Evolutionary conservation across 2,113 vertebrate species (phyloP), one percentile per base, ranked within the genome.

Genomic region (Diphyllodes magnificus): DNA sequence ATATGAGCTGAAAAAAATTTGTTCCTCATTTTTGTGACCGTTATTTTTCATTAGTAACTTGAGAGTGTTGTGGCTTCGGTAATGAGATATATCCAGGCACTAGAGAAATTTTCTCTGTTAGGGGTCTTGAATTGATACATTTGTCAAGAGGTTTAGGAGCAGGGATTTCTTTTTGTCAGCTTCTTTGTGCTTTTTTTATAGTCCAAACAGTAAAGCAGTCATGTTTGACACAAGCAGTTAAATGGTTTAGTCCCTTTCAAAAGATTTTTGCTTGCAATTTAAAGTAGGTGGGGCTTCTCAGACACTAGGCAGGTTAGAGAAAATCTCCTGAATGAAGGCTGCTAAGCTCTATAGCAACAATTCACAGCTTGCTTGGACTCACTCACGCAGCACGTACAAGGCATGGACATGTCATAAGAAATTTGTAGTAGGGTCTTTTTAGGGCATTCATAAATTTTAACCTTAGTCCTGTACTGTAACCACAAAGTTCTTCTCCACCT

Each of bases 351-450:
- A 16, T 44, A 64, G 21, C 39, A 24, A 4, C 4, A 40, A 10
- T 40, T 61, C 23, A 70, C 22, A 49, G 8, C 23, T 85, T 83
- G 15, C 20, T 81, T 47, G 10, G 19, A 19, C 31, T 54, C 30
- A 56, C 9, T 3, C 31, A 28, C 0, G 0, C 21, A 24, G 3
- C 21, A 56, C 3, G 12, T 51, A 64, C 3, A 24, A n/a, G 24
- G 30, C 18, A 27, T 22, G 8, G 13, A 31, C 13, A 42, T 4
- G 3, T 47, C 35, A 33, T 50, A 33, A 56, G n/a, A 70, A 66
- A 35, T 75, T 45, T 54, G 11, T 33, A 79, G 22, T 17, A 35
- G 3, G 21, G 37, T 59, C 17, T 66, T 80, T 65, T 80, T 30
- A 77, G 6, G 10, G 3, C 6, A 66, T 70, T 92, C 5, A 21